phyloP scores from a whole-genome alignment of 2,797 vertebrate species.

The Trematomus bernacchii region DNA sequence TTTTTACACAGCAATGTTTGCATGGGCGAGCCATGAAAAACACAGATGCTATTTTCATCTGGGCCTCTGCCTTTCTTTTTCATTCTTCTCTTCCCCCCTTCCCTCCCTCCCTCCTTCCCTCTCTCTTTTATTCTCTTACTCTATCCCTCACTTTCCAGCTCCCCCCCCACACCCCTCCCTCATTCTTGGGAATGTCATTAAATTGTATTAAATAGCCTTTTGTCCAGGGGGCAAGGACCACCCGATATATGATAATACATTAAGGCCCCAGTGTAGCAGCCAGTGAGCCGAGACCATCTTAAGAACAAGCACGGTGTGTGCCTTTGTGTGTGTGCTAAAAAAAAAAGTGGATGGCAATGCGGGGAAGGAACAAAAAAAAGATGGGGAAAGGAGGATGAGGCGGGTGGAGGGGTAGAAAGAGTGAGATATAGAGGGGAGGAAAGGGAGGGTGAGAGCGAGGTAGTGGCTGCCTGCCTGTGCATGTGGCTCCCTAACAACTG shows the following conservation, averaged over 20 bases:
- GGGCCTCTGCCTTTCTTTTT: conserved; percentile 88
- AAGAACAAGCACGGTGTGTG: conserved; percentile 87
- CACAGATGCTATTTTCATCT: conserved; percentile 98
- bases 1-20: conserved; percentile 90
- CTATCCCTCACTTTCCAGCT: conserved; percentile 65
- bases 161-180: conserved; percentile 75
- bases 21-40: conserved; percentile 94
- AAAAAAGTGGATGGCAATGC: conserved; percentile 45
- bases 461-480: conserved; percentile 69
- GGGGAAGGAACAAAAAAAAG: conserved; percentile 11
- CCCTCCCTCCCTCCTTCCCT: conserved; percentile 64
- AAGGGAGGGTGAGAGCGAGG: conserved; percentile 53
- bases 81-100: conserved; percentile 43
- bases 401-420: conserved; percentile 46
- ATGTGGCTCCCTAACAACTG: conserved; percentile 96
- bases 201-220: conserved; percentile 99
- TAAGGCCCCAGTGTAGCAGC: conserved; percentile 96
- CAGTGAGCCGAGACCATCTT: conserved; percentile 95
- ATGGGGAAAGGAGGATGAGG: conserved; percentile 39
- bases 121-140: conserved; percentile 87
- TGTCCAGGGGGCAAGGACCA: conserved; percentile 99
- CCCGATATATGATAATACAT: conserved; percentile 99
- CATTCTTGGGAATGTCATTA: conserved; percentile 98
- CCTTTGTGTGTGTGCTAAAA: conserved; percentile 41
- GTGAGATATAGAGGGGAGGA: conserved; percentile 44